Evolutionary conservation across 2,888 invertebrate genomes (phyloP), one percentile per base, ranked within the genome.

Genomic region (Hipparchia sbordonii): DNA sequence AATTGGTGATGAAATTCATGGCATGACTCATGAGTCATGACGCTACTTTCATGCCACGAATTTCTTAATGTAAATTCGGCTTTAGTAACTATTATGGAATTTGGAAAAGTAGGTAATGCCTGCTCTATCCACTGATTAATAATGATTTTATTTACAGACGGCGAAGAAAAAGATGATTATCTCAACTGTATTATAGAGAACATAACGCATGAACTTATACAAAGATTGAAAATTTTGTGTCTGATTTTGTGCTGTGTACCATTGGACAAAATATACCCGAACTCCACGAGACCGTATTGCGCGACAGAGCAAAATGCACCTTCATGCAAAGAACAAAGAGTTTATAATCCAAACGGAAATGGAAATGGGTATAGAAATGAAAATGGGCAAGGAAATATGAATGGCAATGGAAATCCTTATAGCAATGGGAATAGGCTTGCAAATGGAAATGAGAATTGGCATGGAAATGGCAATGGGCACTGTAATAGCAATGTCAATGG

Each of bases 221-320:
- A 13, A 4, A 45, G 70, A 48, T 7, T 65, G 33, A 65, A 48
- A 59, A 71, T 71, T 7, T 59, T 46, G 8, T 10, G 12, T 7
- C 46, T 65, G 51, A 10, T 65, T n/a, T 7, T 71, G 51, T 71
- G 57, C 10, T 71, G 71, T 12, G 71, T 71, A 1, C 65, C 71
- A 6, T n/a, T 71, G 4, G 59, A 71, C 0, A 51, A 51, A 57
- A 71, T 71, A 60, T 65, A 39, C 59, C 33, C 59, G 1, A n/a
- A 23, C 13, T 3, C 10, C 6, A 39, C 33, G 39, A 39, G 8
- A 6, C 13, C 63, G 13, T 13, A 23, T 13, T 13, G 45, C n/a
- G 39, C 57, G 23, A 23, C 23, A 23, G 57, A 6, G 57, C 7
- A 63, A 9, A 13, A 23, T 4, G 23, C 51, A 2, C 13, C n/a